Percentiles rank a stretch among this genome's conserved stretches.
Conservation (phyloP, 2,888 invertebrate species). For the Penaeus monodon region DNA sequence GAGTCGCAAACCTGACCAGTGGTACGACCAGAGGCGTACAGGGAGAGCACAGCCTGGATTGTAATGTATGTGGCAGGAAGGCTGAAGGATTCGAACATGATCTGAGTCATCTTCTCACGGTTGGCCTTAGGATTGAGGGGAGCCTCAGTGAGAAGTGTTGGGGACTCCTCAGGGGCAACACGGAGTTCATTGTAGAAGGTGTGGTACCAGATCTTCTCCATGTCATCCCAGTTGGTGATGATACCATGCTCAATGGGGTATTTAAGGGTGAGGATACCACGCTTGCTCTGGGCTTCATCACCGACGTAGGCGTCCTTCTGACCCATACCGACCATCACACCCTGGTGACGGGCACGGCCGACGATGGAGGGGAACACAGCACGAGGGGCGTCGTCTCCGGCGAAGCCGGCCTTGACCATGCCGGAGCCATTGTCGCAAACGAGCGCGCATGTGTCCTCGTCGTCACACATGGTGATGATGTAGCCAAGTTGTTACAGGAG, state of each 20-base stretch:
- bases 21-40: too few species aligned
- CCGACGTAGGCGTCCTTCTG: constrained; percentile 66
- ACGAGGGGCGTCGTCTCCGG: constrained; percentile 56
- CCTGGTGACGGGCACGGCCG: constrained; percentile 61
- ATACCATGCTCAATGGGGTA: constrained; percentile 65
- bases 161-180: constrained; percentile 88
- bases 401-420: constrained; percentile 59
- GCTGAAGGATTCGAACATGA: constrained; percentile 85
- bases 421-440: constrained; percentile 42
- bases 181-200: constrained; percentile 98
- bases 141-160: constrained; percentile 82
- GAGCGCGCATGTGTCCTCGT: too few species aligned
- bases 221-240: constrained; percentile 94
- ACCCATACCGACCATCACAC: constrained; percentile 59
- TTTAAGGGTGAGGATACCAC: constrained; percentile 65
- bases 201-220: constrained; percentile 99
- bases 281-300: constrained; percentile 65
- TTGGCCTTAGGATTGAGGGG: constrained; percentile 95
- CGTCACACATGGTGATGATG: too few species aligned
- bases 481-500: too few species aligned
- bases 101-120: constrained; percentile 91
- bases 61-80: too few species aligned
- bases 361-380: constrained; percentile 57
- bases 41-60: too few species aligned
- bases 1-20: too few species aligned